Conservation (phyloP, 2,888 invertebrate species). For the Abscondita cerata region DNA sequence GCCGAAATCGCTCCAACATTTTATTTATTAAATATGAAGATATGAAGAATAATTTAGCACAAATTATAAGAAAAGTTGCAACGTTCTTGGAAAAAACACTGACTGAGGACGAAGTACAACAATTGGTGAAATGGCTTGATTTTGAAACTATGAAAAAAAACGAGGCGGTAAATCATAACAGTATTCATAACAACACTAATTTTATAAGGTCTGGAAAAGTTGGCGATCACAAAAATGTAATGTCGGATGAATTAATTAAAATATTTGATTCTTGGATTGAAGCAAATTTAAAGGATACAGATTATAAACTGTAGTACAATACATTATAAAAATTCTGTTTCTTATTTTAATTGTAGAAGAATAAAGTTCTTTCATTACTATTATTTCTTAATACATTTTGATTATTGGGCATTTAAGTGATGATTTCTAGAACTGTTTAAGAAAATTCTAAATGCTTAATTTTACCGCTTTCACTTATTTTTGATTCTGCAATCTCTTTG, state of each 20-base stretch:
- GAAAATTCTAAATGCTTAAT: too few relatives aligned
- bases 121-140: constrained; percentile 58
- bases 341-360: too few relatives aligned
- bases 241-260: constrained; percentile 13
- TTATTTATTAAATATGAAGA: constrained; percentile 41
- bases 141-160: constrained; percentile 63
- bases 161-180: constrained; percentile 55
- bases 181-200: neutral
- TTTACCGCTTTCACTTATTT: too few relatives aligned
- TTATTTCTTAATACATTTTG: too few relatives aligned
- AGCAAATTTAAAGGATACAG: constrained; percentile 6
- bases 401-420: too few relatives aligned
- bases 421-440: too few relatives aligned
- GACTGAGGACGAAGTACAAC: constrained; percentile 50
- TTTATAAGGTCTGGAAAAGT: constrained; percentile 19
- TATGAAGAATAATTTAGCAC: constrained; percentile 36
- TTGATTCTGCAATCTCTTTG: too few relatives aligned
- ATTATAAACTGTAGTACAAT: neutral
- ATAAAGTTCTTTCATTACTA: too few relatives aligned
- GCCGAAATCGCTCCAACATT: constrained; percentile 34
- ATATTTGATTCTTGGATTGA: constrained; percentile 19
- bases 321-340: too few relatives aligned
- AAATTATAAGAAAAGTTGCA: constrained; percentile 25
- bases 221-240: constrained; percentile 16
- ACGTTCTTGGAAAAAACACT: constrained; percentile 38